Base-by-base conservation (phyloP, 2,888 invertebrate species). In the Lapara coniferarum region DNA sequence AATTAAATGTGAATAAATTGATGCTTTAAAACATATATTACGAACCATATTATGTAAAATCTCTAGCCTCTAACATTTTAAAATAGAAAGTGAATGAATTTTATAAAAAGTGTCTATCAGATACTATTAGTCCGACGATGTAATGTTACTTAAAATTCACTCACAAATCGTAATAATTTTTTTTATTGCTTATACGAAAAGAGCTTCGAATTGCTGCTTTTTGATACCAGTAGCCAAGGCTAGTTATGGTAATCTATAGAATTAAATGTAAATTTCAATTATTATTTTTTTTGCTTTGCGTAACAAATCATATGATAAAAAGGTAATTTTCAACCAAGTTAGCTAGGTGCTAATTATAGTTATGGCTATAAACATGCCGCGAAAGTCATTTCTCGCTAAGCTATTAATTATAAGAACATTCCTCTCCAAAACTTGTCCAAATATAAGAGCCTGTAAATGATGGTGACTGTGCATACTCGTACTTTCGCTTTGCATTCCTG, bases 261-360 rank as follows among this genome's bases (percentile, higher is more conserved):
- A 53, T 53, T 55, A 19, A 19, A 8, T 19, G 12, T 55, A 19
- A 19, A 55, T 16, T 16, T 44, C 16, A 59, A 19, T 49, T 19
- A 63, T 5, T 1, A 63, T 63, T 46, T 13, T 46, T 12, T 13
- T 16, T 46, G n/a, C 16, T 16, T 46, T 49, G 16, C 63, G 19
- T 63, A 19, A 63, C 49, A 63, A 63, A 63, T 46, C 46, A 63
- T 49, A 12, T 19, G 55, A 63, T 53, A 44, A 69, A 68, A 63
- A 59, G 53, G 44, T 46, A 69, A 69, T 59, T 59, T 68, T 16
- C 44, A 59, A 59, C 10, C 52, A 37, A 53, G 59, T 59, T 52
- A 44, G 16, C 68, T 19, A 71, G 58, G 70, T 68, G 70, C 25
- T 71, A 71, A 71, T 70, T 68, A 68, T 14, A 66, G 52, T 51